Conservation (phyloP, 1,140 invertebrate genomes). For the Drosophila carrolli region DNA sequence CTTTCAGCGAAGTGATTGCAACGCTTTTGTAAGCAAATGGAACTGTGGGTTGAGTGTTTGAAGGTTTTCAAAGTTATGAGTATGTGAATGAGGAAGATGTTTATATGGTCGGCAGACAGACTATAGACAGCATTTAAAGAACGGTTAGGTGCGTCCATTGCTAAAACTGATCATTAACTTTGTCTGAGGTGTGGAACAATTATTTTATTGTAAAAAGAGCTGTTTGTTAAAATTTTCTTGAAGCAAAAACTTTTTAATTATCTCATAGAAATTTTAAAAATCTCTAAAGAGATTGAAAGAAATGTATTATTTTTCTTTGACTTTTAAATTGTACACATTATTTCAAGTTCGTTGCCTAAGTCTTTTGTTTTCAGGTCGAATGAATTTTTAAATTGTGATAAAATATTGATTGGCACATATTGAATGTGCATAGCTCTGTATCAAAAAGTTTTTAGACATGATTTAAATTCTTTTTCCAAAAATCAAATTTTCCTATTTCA, state of each 20-base stretch:
- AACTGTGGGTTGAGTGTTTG: constrained; percentile 41
- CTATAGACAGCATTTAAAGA: constrained; percentile 7
- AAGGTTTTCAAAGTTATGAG: not conserved
- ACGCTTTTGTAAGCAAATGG: constrained; percentile 79
- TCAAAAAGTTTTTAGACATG: no score
- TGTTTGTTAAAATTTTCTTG: not conserved
- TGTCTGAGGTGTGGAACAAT: constrained; percentile 13
- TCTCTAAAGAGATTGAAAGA: not conserved
- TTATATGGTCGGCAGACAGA: constrained; percentile 13
- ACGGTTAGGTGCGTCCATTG: constrained; percentile 13
- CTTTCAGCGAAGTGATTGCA: constrained; percentile 62
- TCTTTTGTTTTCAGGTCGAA: constrained; percentile 45
- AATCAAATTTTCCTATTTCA: no score
- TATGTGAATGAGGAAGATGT: constrained; percentile 1
- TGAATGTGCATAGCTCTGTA: no score
- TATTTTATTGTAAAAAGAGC: not conserved
- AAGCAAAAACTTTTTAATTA: not conserved
- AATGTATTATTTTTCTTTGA: not conserved
- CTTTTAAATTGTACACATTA: not conserved
- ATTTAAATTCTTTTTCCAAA: no score
- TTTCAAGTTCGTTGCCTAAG: constrained; percentile 61
- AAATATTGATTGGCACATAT: no score
- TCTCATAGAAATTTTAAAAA: not conserved
- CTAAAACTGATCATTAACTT: constrained; percentile 13
- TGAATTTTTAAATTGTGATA: no score